Base-by-base conservation (phyloP, 2,797 vertebrate genomes). In the Ctenopoma kingsleyae region DNA sequence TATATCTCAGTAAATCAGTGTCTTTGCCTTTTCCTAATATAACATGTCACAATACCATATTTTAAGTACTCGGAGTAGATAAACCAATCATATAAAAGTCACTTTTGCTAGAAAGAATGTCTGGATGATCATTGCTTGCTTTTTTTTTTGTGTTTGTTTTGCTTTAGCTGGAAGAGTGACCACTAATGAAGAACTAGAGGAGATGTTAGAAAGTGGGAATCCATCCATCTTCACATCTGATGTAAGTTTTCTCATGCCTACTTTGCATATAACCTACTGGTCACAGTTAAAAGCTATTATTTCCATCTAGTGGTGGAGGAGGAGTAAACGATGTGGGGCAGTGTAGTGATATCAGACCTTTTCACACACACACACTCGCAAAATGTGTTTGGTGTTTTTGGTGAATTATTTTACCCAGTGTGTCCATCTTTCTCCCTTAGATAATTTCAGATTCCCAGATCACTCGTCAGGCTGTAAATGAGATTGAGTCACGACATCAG, bases 371-470 rank as follows among this genome's bases (percentile, higher is more conserved):
- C 17, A 20, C 23, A 53, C 1, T 8, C 36, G 17, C 16, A 10
- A 50, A 25, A 27, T 61, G 2, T 19, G 2, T 38, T 36, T 36
- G 5, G 1, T 67, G 20, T 13, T 41, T 41, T 51, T 1, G 9
- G n/a, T 59, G 0, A 43, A 3, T 49, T n/a, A 38, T 49, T 30
- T 51, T 0, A 27, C 9, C 25, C 20, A 36, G 5, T 53, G 9
- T 56, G 12, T 38, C 23, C 35, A 0, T 41, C 9, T 51, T 56
- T 56, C 20, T 52, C 30, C 32, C 50, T 58, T 43, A 99, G 98
- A 99, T 99, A 12, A 98, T 99, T 67, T 97, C 95, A 3, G 97
- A 99, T 81, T 98, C 96, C 2, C 96, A 98, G 30, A 96, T 99
- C 73, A 98, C 98, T 4, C 93, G 95, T 44, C 96, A 98, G 77